These are phyloP conservation scores for Manis pentadactyla DNA, from an alignment of 2,797 vertebrate genomes.

Conservation along the genomic window DNA sequence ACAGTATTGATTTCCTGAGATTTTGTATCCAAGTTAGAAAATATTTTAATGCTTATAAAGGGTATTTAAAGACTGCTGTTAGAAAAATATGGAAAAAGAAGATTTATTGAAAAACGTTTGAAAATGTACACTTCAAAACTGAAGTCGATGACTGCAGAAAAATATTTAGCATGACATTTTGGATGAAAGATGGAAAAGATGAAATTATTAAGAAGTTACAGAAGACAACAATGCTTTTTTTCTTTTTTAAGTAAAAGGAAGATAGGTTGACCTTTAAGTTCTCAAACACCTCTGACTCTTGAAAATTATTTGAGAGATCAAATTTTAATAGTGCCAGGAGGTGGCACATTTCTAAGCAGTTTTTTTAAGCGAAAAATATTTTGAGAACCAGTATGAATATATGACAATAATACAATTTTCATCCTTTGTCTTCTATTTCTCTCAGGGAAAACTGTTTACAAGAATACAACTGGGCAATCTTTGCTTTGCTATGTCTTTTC, in stretches of 20 bases:
- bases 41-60: not conserved
- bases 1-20: not conserved
- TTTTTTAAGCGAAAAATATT: not conserved
- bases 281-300: not conserved
- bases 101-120: not conserved
- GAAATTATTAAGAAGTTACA: not conserved
- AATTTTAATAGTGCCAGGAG: slow-evolving; percentile 49
- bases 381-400: not conserved
- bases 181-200: not conserved
- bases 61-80: slow-evolving; percentile 1
- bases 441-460: not conserved
- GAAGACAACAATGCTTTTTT: not conserved
- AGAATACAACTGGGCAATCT: not conserved
- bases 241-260: not conserved
- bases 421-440: not conserved
- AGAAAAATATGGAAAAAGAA: not conserved
- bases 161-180: not conserved
- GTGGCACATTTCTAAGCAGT: not conserved
- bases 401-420: not conserved
- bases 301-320: not conserved
- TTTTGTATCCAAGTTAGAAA: slow-evolving; percentile 6
- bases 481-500: slow-evolving; percentile 27
- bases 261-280: not conserved
- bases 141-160: slow-evolving; percentile 16
- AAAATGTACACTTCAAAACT: not conserved